Evolutionary conservation across 2,797 vertebrate species (phyloP), one percentile per base, ranked within the genome.

Genomic region (Takifugu ocellatus): DNA sequence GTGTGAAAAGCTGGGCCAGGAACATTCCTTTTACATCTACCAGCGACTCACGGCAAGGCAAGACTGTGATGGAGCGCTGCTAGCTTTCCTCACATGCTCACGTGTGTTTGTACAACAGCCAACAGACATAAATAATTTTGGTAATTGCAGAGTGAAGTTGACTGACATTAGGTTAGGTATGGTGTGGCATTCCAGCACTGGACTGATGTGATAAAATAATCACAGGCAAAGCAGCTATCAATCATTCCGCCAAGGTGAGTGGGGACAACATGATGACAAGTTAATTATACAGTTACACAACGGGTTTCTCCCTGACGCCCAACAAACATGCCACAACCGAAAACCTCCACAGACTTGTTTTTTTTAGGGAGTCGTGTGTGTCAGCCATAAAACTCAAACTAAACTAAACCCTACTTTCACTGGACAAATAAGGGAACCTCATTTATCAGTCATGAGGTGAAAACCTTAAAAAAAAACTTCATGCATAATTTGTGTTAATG

Each of bases 161-260:
- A 88, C 83, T 87, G 89, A 88, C 86, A 49, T 59, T 79, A 61
- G 69, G 75, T 83, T 62, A 47, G 79, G 86, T 77, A 76, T 48
- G 66, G 68, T 56, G 57, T 55, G 59, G 76, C 82, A 87, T 90
- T 89, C 86, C 86, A 81, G 25, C 68, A 66, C 59, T 7, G 59
- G 69, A 81, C 80, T 86, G 81, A 81, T 82, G 84, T 79, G 85
- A 85, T 86, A 87, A 87, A 87, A 87, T 89, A 90, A 90, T 90
- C 88, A 89, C 81, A 89, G 89, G 82, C 79, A 77, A 56, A 78
- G 85, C 61, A 69, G 61, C 80, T 61, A 88, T 90, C 84, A 84
- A 88, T 90, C 89, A 88, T 50, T 59, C 43, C 54, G 54, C 55
- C 53, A 47, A 77, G 79, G 79, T 81, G 83, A 72, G 76, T 82